Base-by-base conservation (phyloP, 2,888 invertebrate species). In the Sicus ferrugineus region DNA sequence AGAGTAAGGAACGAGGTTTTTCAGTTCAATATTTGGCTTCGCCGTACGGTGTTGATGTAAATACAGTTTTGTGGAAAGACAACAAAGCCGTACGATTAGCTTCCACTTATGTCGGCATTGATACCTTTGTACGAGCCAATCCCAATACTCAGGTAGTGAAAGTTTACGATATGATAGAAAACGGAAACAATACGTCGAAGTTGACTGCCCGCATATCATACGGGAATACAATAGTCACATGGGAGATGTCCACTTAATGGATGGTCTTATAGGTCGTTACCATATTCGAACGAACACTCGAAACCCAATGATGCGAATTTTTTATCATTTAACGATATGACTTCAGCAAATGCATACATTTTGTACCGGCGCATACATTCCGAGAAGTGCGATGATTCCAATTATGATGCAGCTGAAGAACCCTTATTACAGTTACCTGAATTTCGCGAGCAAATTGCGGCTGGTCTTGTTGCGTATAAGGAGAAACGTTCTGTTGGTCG, bases 41-140 rank as follows among this genome's bases (percentile, higher is more conserved):
- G 11, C 52, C 69, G 4, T 66, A 34, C 61, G 66, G 69, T 48
- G 52, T 65, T 14, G 65, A 65, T 19, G 34, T 65, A 7, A 28
- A 19, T 21, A 69, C 16, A 16, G 64, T 69, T 30, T 58, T 69
- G 31, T 69, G 69, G 69, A 54, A 58, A 56, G 65, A 69, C 34
- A 65, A 42, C 30, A 65, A 69, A 23, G 19, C 21, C 48, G 64
- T 69, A 6, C 50, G 61, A 34, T 54, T 95, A 87, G 93, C 92
- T 2, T 87, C 98, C 70, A 95, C 94, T 0, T 89, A 89, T 48
- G 95, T 96, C 74, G 86, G 85, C 1, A 87, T 89, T 0, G 86
- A 88, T 58, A 90, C 94, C 38, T 97, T 97, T 87, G 92, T 93
- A 77, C 98, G 98, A 83, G 97, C 95, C 1, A 92, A 95, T 66